A percentile compares a stretch with the other conserved stretches of the same genome.
phyloP scores from a whole-genome alignment of 2,888 invertebrate species.

The Nasonovia ribisnigri region DNA sequence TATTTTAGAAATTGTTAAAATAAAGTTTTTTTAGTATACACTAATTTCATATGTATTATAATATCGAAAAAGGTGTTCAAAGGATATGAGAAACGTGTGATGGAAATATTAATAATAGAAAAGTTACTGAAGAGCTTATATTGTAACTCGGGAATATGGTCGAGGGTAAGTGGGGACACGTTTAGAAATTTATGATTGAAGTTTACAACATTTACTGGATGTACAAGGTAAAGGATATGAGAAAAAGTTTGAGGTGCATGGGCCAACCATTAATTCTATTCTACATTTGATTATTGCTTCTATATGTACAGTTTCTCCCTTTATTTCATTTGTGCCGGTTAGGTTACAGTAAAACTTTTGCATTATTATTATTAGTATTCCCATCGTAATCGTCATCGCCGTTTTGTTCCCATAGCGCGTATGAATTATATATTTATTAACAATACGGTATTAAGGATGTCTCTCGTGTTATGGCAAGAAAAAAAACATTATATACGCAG shows the following conservation, averaged over 20 bases:
- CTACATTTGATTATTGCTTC: constrained; percentile 59
- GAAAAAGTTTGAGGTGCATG: constrained; percentile 61
- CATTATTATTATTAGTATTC: constrained; percentile 42
- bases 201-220: constrained; percentile 35
- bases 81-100: constrained; percentile 43
- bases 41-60: constrained; percentile 18
- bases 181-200: constrained; percentile 64
- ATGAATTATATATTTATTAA: constrained; percentile 13
- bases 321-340: constrained; percentile 2
- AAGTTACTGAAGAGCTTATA: constrained; percentile 32
- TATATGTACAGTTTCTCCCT: background rate
- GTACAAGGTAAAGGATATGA: constrained; percentile 52
- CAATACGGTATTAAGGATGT: background rate
- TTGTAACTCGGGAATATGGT: background rate
- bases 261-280: constrained; percentile 52
- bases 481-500: background rate
- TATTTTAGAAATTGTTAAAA: background rate
- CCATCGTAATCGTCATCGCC: background rate
- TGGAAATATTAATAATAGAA: constrained; percentile 57
- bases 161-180: background rate
- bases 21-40: background rate
- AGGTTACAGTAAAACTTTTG: constrained; percentile 37
- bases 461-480: background rate
- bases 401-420: constrained; percentile 9
- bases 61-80: background rate